These are phyloP conservation scores for Nomada ruficornis DNA, from an alignment of 2,888 invertebrate species.

Conservation along the genomic window DNA sequence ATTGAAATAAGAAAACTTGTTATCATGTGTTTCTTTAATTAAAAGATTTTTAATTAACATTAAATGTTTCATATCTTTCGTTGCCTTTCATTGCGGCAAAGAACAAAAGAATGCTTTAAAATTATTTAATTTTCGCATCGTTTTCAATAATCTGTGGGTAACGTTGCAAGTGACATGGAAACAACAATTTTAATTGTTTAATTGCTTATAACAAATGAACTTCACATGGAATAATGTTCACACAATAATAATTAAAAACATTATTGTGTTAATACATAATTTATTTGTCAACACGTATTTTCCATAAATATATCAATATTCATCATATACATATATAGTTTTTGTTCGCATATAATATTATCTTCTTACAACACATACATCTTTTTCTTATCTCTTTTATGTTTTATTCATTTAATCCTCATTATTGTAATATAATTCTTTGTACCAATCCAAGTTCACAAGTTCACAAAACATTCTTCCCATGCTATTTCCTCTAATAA, in stretches of 20 bases:
- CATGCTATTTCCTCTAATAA: conserved; percentile 12
- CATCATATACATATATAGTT: conserved; percentile 70
- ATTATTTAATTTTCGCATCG: no score
- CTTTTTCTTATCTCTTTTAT: conserved; percentile 35
- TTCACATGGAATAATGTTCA: no score
- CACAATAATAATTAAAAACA: neutral
- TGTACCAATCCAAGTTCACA: conserved; percentile 74
- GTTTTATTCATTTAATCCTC: conserved; percentile 50
- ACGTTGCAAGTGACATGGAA: no score
- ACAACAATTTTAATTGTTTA: no score
- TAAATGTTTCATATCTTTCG: no score
- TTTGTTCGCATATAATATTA: conserved; percentile 68
- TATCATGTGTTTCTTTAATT: no score
- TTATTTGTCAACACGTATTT: conserved; percentile 81
- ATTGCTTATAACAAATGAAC: no score
- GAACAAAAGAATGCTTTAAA: no score
- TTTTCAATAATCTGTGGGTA: no score
- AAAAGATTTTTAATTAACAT: no score
- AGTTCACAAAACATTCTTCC: conserved; percentile 57
- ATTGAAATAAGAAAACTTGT: no score
- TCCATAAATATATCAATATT: conserved; percentile 82
- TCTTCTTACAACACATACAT: conserved; percentile 63
- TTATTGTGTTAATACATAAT: conserved; percentile 74
- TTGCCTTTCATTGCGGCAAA: no score
- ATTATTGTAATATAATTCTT: conserved; percentile 69